Percentiles rank a stretch among this genome's conserved stretches.
These are phyloP conservation scores for Hirudo medicinalis DNA, from an alignment of 1,140 invertebrate genomes.

Conservation along the genomic window DNA sequence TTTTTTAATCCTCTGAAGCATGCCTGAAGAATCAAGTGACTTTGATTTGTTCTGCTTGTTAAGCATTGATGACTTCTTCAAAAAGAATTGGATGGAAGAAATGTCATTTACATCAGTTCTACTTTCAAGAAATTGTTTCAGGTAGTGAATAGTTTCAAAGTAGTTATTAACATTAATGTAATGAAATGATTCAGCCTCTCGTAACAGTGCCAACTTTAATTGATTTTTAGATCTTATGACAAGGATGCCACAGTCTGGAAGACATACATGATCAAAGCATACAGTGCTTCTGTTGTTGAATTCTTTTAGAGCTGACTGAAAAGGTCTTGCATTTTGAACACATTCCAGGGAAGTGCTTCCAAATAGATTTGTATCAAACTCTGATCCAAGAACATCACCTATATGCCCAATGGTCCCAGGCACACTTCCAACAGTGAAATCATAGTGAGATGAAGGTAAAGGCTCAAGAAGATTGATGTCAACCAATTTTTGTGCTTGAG, in stretches of 20 bases:
- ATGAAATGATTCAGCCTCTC: slow-evolving; percentile 3
- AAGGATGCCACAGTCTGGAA: not conserved
- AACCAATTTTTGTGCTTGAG: no score
- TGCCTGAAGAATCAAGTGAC: not conserved
- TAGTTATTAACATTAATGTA: slow-evolving; percentile 1
- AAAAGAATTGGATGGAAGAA: not conserved
- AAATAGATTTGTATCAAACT: not conserved
- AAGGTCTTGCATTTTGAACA: not conserved
- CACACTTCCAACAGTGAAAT: not conserved
- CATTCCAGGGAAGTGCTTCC: not conserved
- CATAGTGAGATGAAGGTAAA: no score
- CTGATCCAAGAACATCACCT: not conserved
- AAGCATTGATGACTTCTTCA: not conserved
- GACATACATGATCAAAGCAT: slow-evolving; percentile 5
- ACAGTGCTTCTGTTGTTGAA: not conserved
- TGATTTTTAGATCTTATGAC: slow-evolving; percentile 2
- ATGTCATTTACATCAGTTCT: not conserved
- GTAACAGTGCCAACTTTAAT: not conserved
- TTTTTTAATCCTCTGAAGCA: slow-evolving; percentile 1
- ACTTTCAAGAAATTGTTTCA: not conserved
- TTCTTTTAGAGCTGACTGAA: not conserved
- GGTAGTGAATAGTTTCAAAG: not conserved
- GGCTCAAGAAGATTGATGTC: no score
- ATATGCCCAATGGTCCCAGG: not conserved
- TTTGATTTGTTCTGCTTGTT: no score